Conservation (phyloP, 2,888 invertebrate species). For the Asteroscopus sphinx region DNA sequence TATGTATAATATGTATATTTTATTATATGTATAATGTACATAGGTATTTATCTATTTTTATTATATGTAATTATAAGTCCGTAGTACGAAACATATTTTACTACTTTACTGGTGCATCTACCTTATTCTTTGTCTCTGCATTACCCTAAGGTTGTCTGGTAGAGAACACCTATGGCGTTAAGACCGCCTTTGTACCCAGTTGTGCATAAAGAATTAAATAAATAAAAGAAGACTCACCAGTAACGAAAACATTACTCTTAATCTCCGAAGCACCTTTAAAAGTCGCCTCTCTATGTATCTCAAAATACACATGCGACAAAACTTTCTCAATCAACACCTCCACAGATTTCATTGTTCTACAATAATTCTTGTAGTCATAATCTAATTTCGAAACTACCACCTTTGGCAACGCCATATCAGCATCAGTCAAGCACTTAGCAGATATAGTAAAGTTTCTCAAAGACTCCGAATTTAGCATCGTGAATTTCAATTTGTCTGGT, state of each 20-base stretch:
- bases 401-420: constrained; percentile 73
- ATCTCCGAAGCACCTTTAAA: constrained; percentile 82
- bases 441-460: constrained; percentile 86
- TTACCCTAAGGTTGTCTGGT: too few species aligned
- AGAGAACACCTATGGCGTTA: too few species aligned
- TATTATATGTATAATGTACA: too few species aligned
- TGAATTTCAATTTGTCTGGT: constrained; percentile 84
- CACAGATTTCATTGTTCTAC: constrained; percentile 87
- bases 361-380: constrained; percentile 81
- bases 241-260: constrained; percentile 83
- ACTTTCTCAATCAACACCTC: constrained; percentile 78
- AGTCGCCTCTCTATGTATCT: constrained; percentile 81
- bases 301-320: constrained; percentile 78
- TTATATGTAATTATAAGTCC: too few species aligned
- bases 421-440: constrained; percentile 75
- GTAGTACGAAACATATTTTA: too few species aligned
- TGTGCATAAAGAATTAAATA: too few species aligned
- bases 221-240: constrained; percentile 71
- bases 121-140: too few species aligned
- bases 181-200: too few species aligned
- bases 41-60: too few species aligned
- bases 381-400: constrained; percentile 68
- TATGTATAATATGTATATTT: too few species aligned
- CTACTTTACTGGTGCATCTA: too few species aligned
- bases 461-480: constrained; percentile 86